Percentiles rank a stretch among this genome's conserved stretches.
Evolutionary conservation across 2,888 invertebrate genomes (phyloP).

Genomic region (Scaptomyza tumidula): DNA sequence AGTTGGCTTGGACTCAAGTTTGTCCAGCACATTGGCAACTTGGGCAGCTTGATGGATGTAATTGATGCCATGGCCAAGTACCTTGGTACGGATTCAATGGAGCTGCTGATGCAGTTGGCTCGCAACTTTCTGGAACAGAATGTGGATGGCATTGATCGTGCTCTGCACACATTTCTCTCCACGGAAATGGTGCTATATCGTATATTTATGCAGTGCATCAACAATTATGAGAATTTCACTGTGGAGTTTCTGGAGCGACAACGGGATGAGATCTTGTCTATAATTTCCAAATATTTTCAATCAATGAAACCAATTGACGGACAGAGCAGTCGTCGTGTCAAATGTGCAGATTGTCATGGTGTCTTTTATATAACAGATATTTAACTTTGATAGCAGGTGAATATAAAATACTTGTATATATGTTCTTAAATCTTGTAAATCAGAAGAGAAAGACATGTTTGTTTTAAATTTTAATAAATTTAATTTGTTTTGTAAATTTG

Average conservation of each 20-base stretch:
- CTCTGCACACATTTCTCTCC: slow-evolving; percentile 67
- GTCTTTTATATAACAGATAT: slow-evolving; percentile 34
- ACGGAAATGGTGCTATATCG: slow-evolving; percentile 77
- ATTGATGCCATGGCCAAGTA: slow-evolving; percentile 63
- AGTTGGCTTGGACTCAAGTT: slow-evolving; percentile 65
- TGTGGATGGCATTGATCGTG: slow-evolving; percentile 59
- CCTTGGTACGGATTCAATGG: slow-evolving; percentile 56
- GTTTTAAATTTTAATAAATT: too few relatives aligned
- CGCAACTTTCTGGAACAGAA: slow-evolving; percentile 65
- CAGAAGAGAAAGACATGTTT: too few relatives aligned
- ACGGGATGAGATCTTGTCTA: slow-evolving; percentile 39
- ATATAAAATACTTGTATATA: too few relatives aligned
- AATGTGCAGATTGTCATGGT: slow-evolving; percentile 47
- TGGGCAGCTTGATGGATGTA: slow-evolving; percentile 67
- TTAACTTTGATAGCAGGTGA: background rate
- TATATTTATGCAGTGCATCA: slow-evolving; percentile 66
- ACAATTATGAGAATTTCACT: slow-evolving; percentile 63
- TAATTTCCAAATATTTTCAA: slow-evolving; percentile 42
- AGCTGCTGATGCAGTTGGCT: slow-evolving; percentile 67
- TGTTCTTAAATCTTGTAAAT: too few relatives aligned
- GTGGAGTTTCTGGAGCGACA: slow-evolving; percentile 56
- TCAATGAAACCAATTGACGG: slow-evolving; percentile 32
- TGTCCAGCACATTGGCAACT: slow-evolving; percentile 69
- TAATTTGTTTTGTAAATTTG: too few relatives aligned
- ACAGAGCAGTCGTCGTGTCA: slow-evolving; percentile 6